These are phyloP conservation scores for Pipra filicauda DNA, from an alignment of 2,113 vertebrate genomes.

Conservation along the genomic window DNA sequence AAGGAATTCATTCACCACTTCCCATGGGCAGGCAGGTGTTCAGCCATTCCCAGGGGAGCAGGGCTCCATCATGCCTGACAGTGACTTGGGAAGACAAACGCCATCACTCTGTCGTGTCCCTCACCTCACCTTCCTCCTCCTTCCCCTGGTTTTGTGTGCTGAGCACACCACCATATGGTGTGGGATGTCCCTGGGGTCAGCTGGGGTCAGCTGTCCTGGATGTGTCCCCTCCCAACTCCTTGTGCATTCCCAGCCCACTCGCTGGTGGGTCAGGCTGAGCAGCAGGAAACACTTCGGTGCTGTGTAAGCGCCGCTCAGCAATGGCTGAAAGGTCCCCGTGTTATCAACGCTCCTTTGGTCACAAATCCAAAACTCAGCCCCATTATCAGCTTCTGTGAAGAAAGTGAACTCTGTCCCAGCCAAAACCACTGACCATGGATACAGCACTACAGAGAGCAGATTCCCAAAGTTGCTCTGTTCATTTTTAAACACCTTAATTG, in stretches of 20 bases:
- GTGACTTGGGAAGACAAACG: no score
- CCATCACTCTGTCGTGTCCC: fast-evolving
- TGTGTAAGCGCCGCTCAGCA: not conserved
- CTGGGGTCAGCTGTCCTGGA: not conserved
- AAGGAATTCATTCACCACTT: not conserved
- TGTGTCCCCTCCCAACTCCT: not conserved
- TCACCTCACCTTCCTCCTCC: not conserved
- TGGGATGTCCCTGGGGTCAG: not conserved
- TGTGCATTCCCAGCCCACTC: fast-evolving
- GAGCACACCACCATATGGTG: fast-evolving
- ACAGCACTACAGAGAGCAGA: not conserved
- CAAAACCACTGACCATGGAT: not conserved
- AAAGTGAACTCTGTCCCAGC: not conserved
- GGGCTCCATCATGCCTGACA: fast-evolving
- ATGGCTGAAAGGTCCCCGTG: fast-evolving
- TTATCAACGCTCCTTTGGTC: fast-evolving
- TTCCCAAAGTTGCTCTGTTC: not conserved
- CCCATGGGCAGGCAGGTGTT: not conserved
- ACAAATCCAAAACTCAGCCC: not conserved
- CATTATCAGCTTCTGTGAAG: fast-evolving
- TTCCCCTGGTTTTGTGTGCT: not conserved
- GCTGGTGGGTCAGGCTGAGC: fast-evolving
- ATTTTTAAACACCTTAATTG: not conserved
- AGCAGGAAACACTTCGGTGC: not conserved
- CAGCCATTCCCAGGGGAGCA: not conserved